Evolutionary conservation across 30 jellyfish, hydroid and myxozoan genomes (phyloP).

Genomic region (Hydractinia symbiolongicarpus): DNA sequence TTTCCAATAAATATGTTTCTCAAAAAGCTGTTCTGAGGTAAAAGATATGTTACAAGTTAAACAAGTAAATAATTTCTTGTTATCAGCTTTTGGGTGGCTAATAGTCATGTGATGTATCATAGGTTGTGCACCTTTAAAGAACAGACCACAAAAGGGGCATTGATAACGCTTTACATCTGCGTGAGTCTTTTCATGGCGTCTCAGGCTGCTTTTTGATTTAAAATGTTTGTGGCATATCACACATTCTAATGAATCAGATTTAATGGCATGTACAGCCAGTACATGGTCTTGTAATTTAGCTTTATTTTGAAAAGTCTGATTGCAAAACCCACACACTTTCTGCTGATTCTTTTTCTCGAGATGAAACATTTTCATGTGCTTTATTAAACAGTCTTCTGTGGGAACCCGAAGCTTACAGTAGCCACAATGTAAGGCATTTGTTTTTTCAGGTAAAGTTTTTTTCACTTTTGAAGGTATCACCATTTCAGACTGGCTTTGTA

Average conservation of each 20-base stretch:
- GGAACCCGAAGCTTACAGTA: not conserved
- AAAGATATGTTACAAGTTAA: not conserved
- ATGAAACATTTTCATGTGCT: not conserved
- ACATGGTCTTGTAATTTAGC: not conserved
- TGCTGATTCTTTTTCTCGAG: not conserved
- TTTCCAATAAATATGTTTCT: not conserved
- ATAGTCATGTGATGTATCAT: not conserved
- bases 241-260: not conserved
- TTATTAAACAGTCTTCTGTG: not conserved
- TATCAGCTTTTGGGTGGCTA: not conserved
- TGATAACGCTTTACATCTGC: not conserved
- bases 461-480: too few species aligned
- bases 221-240: not conserved
- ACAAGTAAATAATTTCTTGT: not conserved
- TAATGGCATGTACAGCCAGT: not conserved
- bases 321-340: constrained; percentile 7
- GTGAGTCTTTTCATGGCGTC: constrained; percentile 7
- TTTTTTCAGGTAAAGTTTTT: not conserved
- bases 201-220: not conserved
- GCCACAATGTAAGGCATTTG: not conserved
- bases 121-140: not conserved
- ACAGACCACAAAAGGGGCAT: not conserved
- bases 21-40: not conserved
- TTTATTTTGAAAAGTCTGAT: not conserved
- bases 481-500: not conserved